Evolutionary conservation across 30 jellyfish, hydroid and myxozoan species (phyloP), one percentile per base, ranked within the genome.

Genomic region (Cassiopea xamachana): DNA sequence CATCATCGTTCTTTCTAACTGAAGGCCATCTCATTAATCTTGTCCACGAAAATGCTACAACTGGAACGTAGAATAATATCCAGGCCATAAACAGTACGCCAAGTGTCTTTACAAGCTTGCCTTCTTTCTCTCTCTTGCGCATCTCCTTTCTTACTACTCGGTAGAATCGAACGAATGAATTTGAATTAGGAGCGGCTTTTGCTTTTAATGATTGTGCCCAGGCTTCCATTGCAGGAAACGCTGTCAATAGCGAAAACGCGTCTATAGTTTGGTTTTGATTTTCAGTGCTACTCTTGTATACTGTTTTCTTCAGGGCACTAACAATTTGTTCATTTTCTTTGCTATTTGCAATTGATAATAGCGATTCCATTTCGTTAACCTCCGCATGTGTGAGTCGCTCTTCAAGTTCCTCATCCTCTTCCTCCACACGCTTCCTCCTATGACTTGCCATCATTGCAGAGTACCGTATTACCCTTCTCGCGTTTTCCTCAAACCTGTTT

Each of bases 151-250:
- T 88, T 6, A 88, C 79, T 2, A 73, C 82, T 1, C 90, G 83
- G 16, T 88, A 82, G 15, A 88, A 88, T 2, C 95, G 90, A 6
- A 74, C 85, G 58, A 88, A 88, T 4, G 95, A 88, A 46, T 82
- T 88, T 2, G 84, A 82, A 8, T 74, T 80, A 13, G 94, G 73
- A 12, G 51, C 19, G 75, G 95, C 82, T 69, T 73, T 78, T 73
- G 86, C 84, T 39, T 73, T 79, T 15, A 88, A 48, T 8, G 90
- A 69, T 50, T 88, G 77, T 13, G 95, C 95, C 84, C 88, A 88
- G 51, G 95, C 95, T 43, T 77, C 90, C 89, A 88, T 77, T 7
- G 79, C 90, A 1, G 95, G 88, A 48, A 88, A 88, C 46, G 86
- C 95, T n/a, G 90, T 48, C 60, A 79, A 10, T n/a, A 79, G 44